Conservation (phyloP, 2,113 vertebrate species). For the Ophthalmolycus amberensis region DNA sequence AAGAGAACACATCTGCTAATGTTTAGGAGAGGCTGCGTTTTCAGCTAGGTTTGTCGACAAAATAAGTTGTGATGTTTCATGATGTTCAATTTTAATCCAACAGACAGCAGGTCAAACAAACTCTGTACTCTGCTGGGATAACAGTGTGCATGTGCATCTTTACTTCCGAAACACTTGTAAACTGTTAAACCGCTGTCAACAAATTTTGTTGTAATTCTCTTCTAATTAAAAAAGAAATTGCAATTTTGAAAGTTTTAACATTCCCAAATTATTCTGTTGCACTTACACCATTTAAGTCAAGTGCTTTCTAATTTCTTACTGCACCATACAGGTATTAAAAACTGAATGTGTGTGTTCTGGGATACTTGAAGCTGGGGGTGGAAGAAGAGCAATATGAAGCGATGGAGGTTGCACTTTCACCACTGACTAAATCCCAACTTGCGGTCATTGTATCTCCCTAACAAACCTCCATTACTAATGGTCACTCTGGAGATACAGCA, state of each 20-base stretch:
- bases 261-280: too few relatives aligned
- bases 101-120: too few relatives aligned
- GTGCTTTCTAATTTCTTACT: not conserved
- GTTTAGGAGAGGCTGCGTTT: not conserved
- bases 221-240: too few relatives aligned
- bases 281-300: not conserved
- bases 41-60: not conserved
- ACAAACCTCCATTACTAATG: not conserved
- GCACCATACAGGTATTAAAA: not conserved
- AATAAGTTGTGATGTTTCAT: too few relatives aligned
- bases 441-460: constrained; percentile 1
- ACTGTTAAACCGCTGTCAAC: too few relatives aligned
- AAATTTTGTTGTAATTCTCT: too few relatives aligned
- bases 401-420: not conserved
- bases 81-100: too few relatives aligned
- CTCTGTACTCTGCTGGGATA: too few relatives aligned
- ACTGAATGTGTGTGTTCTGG: not conserved
- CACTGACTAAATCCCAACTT: not conserved
- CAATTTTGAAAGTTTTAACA: too few relatives aligned
- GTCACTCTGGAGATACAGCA: not conserved
- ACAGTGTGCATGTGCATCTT: too few relatives aligned
- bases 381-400: not conserved
- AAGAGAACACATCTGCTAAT: not conserved
- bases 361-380: not conserved
- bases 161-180: too few relatives aligned